Evolutionary conservation across 2,888 invertebrate genomes (phyloP), one percentile per base, ranked within the genome.

Genomic region (Ashinkailepas kermadecensis): DNA sequence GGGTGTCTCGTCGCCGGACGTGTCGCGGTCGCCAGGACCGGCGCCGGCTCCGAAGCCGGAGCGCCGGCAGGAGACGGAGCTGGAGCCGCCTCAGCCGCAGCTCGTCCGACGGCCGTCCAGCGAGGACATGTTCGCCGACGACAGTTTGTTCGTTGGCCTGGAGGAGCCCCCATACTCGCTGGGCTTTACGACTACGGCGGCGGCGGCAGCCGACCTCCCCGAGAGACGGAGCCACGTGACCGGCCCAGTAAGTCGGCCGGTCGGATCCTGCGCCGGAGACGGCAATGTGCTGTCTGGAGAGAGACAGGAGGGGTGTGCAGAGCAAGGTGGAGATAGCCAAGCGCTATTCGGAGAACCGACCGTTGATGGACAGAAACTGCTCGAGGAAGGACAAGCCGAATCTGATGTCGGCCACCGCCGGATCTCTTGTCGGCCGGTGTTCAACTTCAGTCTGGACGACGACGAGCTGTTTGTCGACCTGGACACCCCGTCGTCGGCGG

Each of bases 121-220:
- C 21, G 74, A 74, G 21, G 74, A 74, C 54, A 23, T 74, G 74
- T 74, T 74, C 54, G 74, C 54, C 11, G 74, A 74, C 56, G 74
- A 74, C 54, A 74, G 74, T 18, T 21, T 74, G 74, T 56, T 74
- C 11, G 74, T 56, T 18, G 8, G 10, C 3, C 18, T 74, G 74
- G 56, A 74, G 0, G 74, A 74, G 21, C 74, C 74, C 18, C 8
- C 56, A 0, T 10, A 18, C 6, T 74, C 74, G 0, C 54, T 74
- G 21, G 74, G 74, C 54, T 74, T 74, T 56, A 39, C 11, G 15
- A 10, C 39, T 13, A 15, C 70, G 8, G 39, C 70, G 39, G 39
- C 70, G 39, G 64, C 64, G 64, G 21, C 64, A 64, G n/a, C 64
- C 2, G 64, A 21, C 6, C n/a, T 6, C 18, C 2, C 64, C 9